phyloP scores from a whole-genome alignment of 2,113 vertebrate genomes.

The Synchiropus splendidus region DNA sequence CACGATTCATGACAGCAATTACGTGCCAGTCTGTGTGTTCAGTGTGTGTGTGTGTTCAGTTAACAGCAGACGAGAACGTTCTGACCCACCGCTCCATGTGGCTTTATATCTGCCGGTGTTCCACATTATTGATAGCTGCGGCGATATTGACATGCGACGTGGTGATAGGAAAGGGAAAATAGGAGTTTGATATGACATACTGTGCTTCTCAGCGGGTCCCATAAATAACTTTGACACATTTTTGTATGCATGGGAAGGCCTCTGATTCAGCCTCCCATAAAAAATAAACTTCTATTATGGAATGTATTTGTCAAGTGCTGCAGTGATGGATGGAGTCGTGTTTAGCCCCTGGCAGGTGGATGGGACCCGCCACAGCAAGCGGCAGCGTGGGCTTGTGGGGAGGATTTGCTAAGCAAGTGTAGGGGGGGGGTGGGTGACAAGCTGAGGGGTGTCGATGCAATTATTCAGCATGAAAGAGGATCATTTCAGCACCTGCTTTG shows the following conservation, averaged over 20 bases:
- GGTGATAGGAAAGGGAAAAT: conserved; percentile 81
- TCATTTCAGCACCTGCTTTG: conserved; percentile 88
- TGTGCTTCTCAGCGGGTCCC: conserved; percentile 99
- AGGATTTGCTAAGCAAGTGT: conserved; percentile 73
- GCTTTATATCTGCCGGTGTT: conserved; percentile 81
- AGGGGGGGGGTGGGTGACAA: conserved; percentile 14
- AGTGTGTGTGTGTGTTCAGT: conserved; percentile 15
- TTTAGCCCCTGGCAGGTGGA: conserved; percentile 98
- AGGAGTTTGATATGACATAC: conserved; percentile 99
- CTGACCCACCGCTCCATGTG: conserved; percentile 70
- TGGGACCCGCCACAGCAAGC: conserved; percentile 78
- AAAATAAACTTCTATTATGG: conserved; percentile 99
- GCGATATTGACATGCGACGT: conserved; percentile 97
- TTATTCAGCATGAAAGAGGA: conserved; percentile 94
- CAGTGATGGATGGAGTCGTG: conserved; percentile 97
- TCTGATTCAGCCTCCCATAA: conserved; percentile 99
- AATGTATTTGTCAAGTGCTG: conserved; percentile 99
- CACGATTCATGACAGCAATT: too few species aligned
- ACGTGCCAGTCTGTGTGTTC: not conserved
- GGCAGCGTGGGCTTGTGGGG: conserved; percentile 82
- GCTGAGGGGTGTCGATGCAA: conserved; percentile 78
- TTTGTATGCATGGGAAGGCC: conserved; percentile 99
- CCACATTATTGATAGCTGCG: conserved; percentile 97
- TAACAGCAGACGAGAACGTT: conserved; percentile 66
- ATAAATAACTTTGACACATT: conserved; percentile 99